Evolutionary conservation across 2,888 invertebrate genomes (phyloP), one percentile per base, ranked within the genome.

Genomic region (Epirrita christyi): DNA sequence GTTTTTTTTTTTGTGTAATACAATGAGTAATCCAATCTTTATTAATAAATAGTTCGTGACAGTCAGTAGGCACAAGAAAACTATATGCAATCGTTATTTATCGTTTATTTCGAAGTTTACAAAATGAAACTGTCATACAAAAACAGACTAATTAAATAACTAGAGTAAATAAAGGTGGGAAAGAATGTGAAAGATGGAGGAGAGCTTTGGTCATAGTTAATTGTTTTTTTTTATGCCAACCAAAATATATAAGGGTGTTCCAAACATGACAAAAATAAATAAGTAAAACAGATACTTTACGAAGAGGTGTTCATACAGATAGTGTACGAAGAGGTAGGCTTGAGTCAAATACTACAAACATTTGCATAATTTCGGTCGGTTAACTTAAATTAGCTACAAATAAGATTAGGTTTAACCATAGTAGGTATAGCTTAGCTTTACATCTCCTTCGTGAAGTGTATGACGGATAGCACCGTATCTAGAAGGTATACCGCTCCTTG

Each of bases 401-500:
- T 32, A 61, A 52, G 37, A 50, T 58, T 55, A 59, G 36, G 47
- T 57, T 55, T 37, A 51, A 59, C 45, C 6, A 58, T 11, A 41
- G 41, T n/a, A n/a, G n/a, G n/a, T 57, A 45, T 61, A 64, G 44
- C 55, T 46, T 61, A 71, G 66, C 52, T 67, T 85, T 92, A 93
- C 88, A 93, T 93, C 43, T 94, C 94, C 81, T 95, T 95, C 29
- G 94, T 94, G 78, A 93, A 95, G 73, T 96, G 95, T 73, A 96
- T 93, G 73, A 95, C 94, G 28, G 96, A 94, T 34, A 97, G 82
- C 0, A 96, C 96, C 0, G 96, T 95, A 72, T 97, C 97, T n/a
- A 96, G 81, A 7, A 97, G 86, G 78, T 97, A 97, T 0, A 95
- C 93, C 0, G 96, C 96, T 9, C 96, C 97, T 72, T 95, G 95